Base-by-base conservation (phyloP, 2,113 vertebrate genomes). In the Microcebus tavaratra region DNA sequence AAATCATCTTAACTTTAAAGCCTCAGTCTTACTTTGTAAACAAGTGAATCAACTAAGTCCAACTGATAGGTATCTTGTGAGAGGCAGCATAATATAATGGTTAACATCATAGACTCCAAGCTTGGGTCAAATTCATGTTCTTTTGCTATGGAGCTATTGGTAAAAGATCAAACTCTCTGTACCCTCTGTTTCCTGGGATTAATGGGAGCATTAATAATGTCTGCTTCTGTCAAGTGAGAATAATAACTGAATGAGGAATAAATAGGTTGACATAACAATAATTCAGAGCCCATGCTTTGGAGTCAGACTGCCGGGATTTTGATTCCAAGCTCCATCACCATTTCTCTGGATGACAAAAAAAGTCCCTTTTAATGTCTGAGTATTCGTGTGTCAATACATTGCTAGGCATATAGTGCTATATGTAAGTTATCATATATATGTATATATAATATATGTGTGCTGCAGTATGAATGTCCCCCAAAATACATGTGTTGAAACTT, bases 1-100 rank as follows among this genome's bases (percentile, higher is more conserved):
- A 48, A 82, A 85, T 85, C 31, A 68, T 79, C 4, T 72, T 68
- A 61, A 80, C 39, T 89, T 81, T 39, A 89, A 93, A 97, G 53
- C 14, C 50, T 63, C 39, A 63, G 11, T 50, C 36, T 94, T 59
- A 57, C 81, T 92, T 73, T 87, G n/a, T 61, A 90, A 76, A 72
- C 53, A 68, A 29, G 50, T 80, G 50, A 89, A 75, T 70, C 50
- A 31, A 31, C 39, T 67, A n/a, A 90, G 15, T 10, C 34, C n/a
- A 23, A 23, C 48, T 75, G 63, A 36, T 15, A 67, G 27, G 31
- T 27, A 7, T 81, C 6, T n/a, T 15, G 13, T 53, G 39, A 67
- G 57, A 83, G 34, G 3, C 61, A 50, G 4, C 20, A 9, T 53
- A 65, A 34, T 72, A 1, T 14, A 53, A 36, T 79, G 39, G n/a